phyloP scores from a whole-genome alignment of 2,113 vertebrate genomes.

The Gasterosteus aculeatus region DNA sequence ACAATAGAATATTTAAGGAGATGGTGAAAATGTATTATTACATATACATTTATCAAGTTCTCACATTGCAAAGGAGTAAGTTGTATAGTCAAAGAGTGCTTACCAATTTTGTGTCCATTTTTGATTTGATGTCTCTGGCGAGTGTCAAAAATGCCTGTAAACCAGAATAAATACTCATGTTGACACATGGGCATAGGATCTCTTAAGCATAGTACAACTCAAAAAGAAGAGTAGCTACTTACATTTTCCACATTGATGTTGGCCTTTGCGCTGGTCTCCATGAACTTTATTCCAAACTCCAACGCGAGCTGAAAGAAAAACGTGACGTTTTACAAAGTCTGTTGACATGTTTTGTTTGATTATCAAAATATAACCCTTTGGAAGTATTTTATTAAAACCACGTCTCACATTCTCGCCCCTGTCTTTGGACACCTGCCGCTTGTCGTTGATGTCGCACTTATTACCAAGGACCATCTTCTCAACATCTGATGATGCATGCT shows the following conservation, averaged over 20 bases:
- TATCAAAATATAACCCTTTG: background rate
- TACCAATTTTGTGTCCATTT: slow-evolving; percentile 99
- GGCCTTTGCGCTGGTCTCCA: slow-evolving; percentile 98
- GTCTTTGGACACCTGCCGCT: slow-evolving; percentile 95
- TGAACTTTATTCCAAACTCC: slow-evolving; percentile 96
- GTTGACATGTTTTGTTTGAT: background rate
- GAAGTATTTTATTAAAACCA: background rate
- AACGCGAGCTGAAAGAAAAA: slow-evolving; percentile 85
- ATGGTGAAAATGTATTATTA: background rate
- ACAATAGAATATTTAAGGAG: background rate
- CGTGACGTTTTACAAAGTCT: background rate
- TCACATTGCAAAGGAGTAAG: background rate
- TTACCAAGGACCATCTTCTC: slow-evolving; percentile 99
- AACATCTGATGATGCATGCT: slow-evolving; percentile 97
- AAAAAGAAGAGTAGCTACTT: slow-evolving; percentile 65
- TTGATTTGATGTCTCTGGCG: slow-evolving; percentile 97
- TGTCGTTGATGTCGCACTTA: slow-evolving; percentile 97
- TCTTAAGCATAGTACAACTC: background rate
- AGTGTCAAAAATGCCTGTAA: slow-evolving; percentile 95
- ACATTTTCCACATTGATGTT: slow-evolving; percentile 99
- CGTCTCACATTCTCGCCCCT: slow-evolving; percentile 91
- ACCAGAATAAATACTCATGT: background rate
- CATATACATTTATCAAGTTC: background rate
- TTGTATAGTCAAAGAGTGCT: slow-evolving; percentile 52
- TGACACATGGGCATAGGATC: background rate